Evolutionary conservation across 2,797 vertebrate species (phyloP).

Genomic region (Chiroxiphia lanceolata): DNA sequence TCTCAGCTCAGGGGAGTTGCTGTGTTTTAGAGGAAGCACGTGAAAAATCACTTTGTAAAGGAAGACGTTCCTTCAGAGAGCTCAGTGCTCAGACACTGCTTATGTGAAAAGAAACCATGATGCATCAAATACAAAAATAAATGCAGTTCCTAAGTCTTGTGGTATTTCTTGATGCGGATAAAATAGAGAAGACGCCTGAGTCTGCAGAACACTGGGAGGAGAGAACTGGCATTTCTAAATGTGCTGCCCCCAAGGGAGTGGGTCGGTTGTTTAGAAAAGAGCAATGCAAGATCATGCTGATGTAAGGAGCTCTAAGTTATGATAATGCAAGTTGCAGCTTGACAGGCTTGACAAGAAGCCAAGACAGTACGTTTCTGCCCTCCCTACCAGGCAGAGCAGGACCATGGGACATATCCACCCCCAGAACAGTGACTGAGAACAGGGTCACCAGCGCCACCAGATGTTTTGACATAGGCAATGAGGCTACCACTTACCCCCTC

Average conservation of each 20-base stretch:
- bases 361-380: neutral
- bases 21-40: neutral
- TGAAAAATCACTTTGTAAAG: slow-evolving; percentile 14
- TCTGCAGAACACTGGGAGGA: neutral
- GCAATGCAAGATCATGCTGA: slow-evolving; percentile 19
- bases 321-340: neutral
- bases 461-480: rapidly evolving
- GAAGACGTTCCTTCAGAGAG: neutral
- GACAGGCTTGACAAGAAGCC: neutral
- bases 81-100: neutral
- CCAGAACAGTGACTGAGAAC: neutral
- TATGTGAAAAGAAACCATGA: neutral
- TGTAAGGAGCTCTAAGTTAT: slow-evolving; percentile 15
- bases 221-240: slow-evolving; percentile 26
- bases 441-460: neutral
- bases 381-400: neutral
- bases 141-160: neutral
- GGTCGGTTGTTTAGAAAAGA: slow-evolving; percentile 31
- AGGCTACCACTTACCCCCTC: neutral
- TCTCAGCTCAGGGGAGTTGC: neutral
- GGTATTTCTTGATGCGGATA: neutral
- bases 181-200: neutral
- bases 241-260: slow-evolving; percentile 3
- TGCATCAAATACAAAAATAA: slow-evolving; percentile 19
- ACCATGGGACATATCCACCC: neutral